Conservation (phyloP, 2,113 vertebrate genomes). For the Sclerurus mexicanus region DNA sequence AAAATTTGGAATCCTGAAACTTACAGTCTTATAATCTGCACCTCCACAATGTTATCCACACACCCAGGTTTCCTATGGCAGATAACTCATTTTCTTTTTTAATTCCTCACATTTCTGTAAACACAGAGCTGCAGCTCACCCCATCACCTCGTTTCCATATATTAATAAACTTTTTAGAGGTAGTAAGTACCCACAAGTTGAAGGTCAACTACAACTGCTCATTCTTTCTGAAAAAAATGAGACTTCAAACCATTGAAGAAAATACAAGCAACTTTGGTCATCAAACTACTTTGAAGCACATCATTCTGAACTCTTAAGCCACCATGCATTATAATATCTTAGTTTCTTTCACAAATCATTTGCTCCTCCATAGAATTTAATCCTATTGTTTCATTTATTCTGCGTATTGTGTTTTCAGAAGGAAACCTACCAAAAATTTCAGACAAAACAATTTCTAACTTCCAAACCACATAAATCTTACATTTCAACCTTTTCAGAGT, state of each 20-base stretch:
- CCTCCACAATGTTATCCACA: background rate
- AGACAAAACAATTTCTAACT: background rate
- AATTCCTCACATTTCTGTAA: background rate
- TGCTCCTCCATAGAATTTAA: background rate
- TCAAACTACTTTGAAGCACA: background rate
- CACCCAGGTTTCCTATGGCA: background rate
- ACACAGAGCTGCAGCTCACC: background rate
- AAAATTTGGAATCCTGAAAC: background rate
- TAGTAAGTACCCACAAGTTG: background rate
- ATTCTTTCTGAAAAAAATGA: background rate
- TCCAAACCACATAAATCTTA: background rate
- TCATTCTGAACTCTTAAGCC: background rate
- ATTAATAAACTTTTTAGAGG: background rate
- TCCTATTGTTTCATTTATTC: background rate
- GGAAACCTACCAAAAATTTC: background rate
- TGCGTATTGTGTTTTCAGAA: background rate
- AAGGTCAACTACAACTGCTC: background rate
- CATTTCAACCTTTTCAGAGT: background rate
- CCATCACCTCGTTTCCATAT: background rate
- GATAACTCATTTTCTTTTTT: background rate
- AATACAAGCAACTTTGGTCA: background rate
- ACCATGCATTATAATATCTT: background rate
- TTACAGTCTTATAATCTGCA: background rate
- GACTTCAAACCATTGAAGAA: background rate
- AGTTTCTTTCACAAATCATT: background rate